A percentile compares a stretch with the other conserved stretches of the same genome.
phyloP scores from a whole-genome alignment of 2,797 vertebrate genomes.

The Diplodus sargus region DNA sequence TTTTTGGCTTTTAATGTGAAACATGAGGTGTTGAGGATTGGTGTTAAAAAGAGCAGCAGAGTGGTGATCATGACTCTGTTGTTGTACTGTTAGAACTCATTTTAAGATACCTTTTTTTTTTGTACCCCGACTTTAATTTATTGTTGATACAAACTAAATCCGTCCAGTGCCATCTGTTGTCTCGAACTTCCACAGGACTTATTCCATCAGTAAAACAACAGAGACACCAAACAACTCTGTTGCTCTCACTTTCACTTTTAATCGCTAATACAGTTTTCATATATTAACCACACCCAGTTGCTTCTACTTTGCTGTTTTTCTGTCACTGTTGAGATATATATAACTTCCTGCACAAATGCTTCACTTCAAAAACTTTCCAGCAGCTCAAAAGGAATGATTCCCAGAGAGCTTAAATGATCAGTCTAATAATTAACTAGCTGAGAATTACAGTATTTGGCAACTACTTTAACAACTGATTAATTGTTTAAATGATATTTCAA shows the following conservation, averaged over 20 bases:
- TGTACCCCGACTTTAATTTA: background rate
- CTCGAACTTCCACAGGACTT: background rate
- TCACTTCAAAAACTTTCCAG: background rate
- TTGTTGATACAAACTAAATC: background rate
- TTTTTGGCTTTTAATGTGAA: slow-evolving; percentile 17
- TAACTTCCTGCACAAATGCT: background rate
- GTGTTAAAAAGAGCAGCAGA: slow-evolving; percentile 9
- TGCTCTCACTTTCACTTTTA: background rate
- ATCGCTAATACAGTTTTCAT: background rate
- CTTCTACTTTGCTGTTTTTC: background rate
- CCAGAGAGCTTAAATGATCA: background rate
- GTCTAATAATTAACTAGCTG: background rate
- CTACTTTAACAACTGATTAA: background rate
- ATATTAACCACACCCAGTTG: background rate
- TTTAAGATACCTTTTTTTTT: background rate
- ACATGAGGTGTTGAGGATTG: background rate
- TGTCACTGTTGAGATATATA: background rate
- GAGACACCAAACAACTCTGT: background rate
- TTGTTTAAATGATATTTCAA: background rate
- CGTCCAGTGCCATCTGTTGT: too few relatives aligned
- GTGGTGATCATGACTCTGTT: background rate
- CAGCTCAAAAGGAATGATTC: background rate
- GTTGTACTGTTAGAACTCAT: background rate
- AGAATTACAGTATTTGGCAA: background rate
- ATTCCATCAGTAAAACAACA: background rate